phyloP scores from a whole-genome alignment of 2,797 vertebrate genomes.

The Hephaestus fuliginosus region DNA sequence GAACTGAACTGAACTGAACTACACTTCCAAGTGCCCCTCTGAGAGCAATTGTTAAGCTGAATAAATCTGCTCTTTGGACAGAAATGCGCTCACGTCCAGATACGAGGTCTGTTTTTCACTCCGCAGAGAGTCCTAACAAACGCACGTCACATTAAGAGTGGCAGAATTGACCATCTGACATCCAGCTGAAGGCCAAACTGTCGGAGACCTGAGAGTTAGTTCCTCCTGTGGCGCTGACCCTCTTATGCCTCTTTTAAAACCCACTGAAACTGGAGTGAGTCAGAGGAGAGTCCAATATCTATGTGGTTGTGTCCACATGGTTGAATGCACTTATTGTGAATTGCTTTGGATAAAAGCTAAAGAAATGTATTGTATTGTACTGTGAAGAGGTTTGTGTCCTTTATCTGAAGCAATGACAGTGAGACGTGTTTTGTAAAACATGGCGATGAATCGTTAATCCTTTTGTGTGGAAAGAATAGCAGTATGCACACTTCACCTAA shows the following conservation, averaged over 20 bases:
- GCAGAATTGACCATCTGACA: slow-evolving; percentile 17
- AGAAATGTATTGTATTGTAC: too few relatives aligned
- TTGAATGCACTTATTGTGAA: too few relatives aligned
- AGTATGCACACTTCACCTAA: background rate
- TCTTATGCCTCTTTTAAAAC: slow-evolving; percentile 10
- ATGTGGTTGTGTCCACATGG: too few relatives aligned
- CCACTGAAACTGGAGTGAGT: background rate
- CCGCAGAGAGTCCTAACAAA: background rate
- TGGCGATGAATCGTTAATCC: background rate
- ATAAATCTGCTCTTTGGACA: slow-evolving; percentile 40
- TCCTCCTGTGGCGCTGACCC: slow-evolving; percentile 9
- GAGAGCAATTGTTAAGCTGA: slow-evolving; percentile 42
- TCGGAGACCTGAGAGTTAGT: slow-evolving; percentile 10
- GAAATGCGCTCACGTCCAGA: slow-evolving; percentile 12
- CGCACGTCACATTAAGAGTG: background rate
- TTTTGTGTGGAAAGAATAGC: background rate
- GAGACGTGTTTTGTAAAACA: slow-evolving; percentile 16
- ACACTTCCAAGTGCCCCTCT: slow-evolving; percentile 36
- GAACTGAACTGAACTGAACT: background rate
- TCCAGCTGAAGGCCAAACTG: slow-evolving; percentile 19
- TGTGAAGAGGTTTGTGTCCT: background rate
- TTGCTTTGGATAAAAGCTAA: too few relatives aligned
- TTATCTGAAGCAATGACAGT: background rate
- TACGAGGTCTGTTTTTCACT: slow-evolving; percentile 19
- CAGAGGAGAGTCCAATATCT: background rate